Conservation (phyloP, 2,888 invertebrate species). For the Microctonus hyperodae region DNA sequence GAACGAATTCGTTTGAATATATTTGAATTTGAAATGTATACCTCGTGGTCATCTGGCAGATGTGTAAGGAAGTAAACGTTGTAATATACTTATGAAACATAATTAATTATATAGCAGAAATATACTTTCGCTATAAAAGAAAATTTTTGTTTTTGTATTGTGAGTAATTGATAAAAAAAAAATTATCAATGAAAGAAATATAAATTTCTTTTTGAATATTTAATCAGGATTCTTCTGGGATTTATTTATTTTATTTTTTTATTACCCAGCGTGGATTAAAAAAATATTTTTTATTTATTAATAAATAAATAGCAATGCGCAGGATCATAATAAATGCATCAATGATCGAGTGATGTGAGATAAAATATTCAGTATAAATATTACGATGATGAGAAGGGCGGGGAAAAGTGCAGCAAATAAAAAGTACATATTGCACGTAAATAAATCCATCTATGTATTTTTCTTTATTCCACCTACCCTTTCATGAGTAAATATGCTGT, state of each 20-base stretch:
- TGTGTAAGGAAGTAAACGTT: background rate
- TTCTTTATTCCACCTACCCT: background rate
- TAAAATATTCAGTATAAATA: background rate
- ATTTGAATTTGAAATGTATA: conserved; percentile 29
- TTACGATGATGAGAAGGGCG: background rate
- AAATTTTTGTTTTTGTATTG: background rate
- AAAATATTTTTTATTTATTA: background rate
- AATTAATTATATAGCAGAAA: background rate
- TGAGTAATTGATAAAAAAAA: background rate
- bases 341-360: background rate
- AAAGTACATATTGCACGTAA: background rate
- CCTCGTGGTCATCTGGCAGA: too few species aligned
- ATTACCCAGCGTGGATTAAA: background rate
- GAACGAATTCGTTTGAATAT: conserved; percentile 24
- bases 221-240: background rate
- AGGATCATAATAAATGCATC: background rate
- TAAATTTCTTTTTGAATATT: background rate
- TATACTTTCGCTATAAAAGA: background rate
- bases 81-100: background rate
- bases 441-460: background rate
- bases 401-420: background rate
- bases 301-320: background rate
- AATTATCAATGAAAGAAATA: background rate
- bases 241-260: background rate
- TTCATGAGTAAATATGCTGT: background rate